Conservation (phyloP, 2,888 invertebrate species). For the Parnassius orleans region DNA sequence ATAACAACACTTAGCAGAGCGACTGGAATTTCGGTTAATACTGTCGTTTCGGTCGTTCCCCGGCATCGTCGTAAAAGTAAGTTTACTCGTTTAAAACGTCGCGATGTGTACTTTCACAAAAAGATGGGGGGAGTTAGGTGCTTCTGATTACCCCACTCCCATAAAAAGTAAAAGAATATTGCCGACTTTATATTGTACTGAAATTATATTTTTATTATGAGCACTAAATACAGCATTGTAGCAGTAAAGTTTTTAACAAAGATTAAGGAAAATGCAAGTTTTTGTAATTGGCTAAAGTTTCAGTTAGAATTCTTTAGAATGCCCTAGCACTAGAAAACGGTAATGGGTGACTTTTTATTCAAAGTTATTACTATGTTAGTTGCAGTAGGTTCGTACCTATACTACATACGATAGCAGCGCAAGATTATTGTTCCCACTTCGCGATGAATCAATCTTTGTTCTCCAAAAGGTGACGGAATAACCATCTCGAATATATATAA, state of each 20-base stretch:
- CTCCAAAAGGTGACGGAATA: no score
- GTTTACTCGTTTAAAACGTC: constrained; percentile 25
- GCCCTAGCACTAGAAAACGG: no score
- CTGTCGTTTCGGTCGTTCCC: constrained; percentile 23
- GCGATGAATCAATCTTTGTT: no score
- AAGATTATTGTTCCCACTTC: no score
- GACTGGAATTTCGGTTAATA: constrained; percentile 26
- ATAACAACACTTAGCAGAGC: constrained; percentile 25
- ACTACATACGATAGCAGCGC: no score
- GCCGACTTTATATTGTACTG: constrained; percentile 19
- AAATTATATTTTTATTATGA: constrained; percentile 23
- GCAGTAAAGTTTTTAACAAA: constrained; percentile 9
- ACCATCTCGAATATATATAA: no score
- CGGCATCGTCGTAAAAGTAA: constrained; percentile 24
- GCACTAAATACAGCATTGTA: constrained; percentile 11
- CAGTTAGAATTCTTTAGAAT: no score
- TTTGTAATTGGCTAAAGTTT: neutral
- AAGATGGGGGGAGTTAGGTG: constrained; percentile 9
- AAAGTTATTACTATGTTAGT: no score
- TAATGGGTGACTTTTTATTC: no score
- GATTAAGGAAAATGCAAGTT: constrained; percentile 9
- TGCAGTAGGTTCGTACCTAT: no score
- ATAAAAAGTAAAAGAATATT: constrained; percentile 22
- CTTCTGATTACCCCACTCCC: constrained; percentile 19
- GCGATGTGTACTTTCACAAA: constrained; percentile 23